Evolutionary conservation across 2,888 invertebrate species (phyloP).

Genomic region (Aethes cnicana): DNA sequence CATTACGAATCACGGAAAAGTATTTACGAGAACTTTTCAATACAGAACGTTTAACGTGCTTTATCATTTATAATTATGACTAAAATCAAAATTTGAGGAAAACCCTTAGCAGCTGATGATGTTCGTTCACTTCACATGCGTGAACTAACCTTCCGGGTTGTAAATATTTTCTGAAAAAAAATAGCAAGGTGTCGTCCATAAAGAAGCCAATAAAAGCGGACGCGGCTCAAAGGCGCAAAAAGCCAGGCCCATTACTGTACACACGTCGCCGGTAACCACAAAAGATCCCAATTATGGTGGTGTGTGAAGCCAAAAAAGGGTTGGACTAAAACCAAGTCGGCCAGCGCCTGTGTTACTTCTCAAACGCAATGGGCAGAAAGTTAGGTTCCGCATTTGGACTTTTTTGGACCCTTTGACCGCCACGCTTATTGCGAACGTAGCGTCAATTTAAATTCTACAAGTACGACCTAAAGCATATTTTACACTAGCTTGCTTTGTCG

Average conservation of each 20-base stretch:
- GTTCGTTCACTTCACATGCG: neutral
- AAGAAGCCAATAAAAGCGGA: slow-evolving; percentile 54
- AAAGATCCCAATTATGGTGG: slow-evolving; percentile 73
- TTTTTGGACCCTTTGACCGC: too few relatives aligned
- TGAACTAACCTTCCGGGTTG: slow-evolving; percentile 34
- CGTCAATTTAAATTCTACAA: too few relatives aligned
- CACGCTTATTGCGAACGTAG: too few relatives aligned
- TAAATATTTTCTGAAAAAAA: slow-evolving; percentile 50
- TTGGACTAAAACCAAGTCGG: slow-evolving; percentile 60
- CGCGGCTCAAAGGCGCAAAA: slow-evolving; percentile 62
- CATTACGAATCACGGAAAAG: slow-evolving; percentile 52
- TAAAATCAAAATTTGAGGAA: too few relatives aligned
- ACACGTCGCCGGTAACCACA: slow-evolving; percentile 69
- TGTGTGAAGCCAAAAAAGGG: slow-evolving; percentile 70
- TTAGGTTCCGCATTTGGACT: slow-evolving; percentile 21
- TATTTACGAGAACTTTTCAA: slow-evolving; percentile 42
- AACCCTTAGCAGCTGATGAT: too few relatives aligned
- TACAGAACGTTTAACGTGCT: slow-evolving; percentile 18
- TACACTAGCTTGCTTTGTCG: too few relatives aligned
- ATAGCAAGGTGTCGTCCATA: slow-evolving; percentile 44
- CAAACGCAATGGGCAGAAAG: slow-evolving; percentile 41
- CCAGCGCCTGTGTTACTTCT: slow-evolving; percentile 56
- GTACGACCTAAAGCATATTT: too few relatives aligned
- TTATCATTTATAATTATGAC: slow-evolving; percentile 22
- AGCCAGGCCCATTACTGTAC: slow-evolving; percentile 62